Base-by-base conservation (phyloP, 2,888 invertebrate species). In the Ennomos quercinarius region DNA sequence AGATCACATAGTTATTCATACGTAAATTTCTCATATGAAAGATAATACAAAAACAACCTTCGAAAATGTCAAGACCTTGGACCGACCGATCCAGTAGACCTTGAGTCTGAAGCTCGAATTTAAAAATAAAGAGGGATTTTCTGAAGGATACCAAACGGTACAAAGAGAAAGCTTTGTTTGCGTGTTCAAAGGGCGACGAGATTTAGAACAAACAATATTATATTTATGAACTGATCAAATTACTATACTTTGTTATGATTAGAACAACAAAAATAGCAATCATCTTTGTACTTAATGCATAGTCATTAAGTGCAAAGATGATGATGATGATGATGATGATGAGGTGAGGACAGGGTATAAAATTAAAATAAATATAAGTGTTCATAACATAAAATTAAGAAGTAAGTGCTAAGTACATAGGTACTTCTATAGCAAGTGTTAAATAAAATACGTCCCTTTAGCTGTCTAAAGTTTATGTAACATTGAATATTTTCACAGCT, bases 1-100 rank as follows among this genome's bases (percentile, higher is more conserved):
- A 17, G 17, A 17, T 17, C 17, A 17, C 3, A 17, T 3, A 3
- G 17, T 50, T 47, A 10, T 47, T 37, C 9, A 10, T 36, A n/a
- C 10, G 11, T 40, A 40, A 17, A 17, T 17, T 11, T 43, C 12
- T 12, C 12, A 45, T 45, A 41, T n/a, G 17, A 37, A 4, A 39
- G 56, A 67, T 66, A 66, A 73, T 64, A 70, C 63, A 67, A 66
- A 61, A 64, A 57, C 54, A 73, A 81, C 78, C 76, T 80, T 77
- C 67, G 50, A 11, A 13, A 67, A 73, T 68, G 74, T 71, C 66
- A 61, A 42, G 76, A 72, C 81, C 81, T 84, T 82, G 76, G 52
- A 41, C 50, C 69, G 73, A 67, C 69, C 72, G 67, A 61, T 72
- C 76, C 71, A 73, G 61, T 61, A 68, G 70, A 71, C 75, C 73